Percentiles rank a stretch among this genome's conserved stretches.
Conservation (phyloP, 2,113 vertebrate species). For the Balaenoptera acutorostrata region DNA sequence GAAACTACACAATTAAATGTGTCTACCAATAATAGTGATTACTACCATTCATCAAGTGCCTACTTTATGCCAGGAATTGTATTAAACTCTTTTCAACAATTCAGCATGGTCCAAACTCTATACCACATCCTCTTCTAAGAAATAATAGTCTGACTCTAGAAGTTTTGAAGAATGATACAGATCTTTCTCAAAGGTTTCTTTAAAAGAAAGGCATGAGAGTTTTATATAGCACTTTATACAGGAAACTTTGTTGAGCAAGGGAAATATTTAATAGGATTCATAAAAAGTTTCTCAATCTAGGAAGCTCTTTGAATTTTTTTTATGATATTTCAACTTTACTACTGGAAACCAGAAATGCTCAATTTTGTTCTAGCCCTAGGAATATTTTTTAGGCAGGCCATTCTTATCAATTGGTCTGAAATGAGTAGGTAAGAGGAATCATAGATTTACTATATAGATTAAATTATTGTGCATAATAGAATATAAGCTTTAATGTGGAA, state of each 20-base stretch:
- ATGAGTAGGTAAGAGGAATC: background rate
- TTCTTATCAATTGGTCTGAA: background rate
- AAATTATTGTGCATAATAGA: background rate
- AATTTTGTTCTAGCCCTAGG: background rate
- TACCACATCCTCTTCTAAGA: background rate
- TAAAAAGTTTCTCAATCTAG: background rate
- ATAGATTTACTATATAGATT: background rate
- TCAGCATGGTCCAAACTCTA: background rate
- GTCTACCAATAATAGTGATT: background rate
- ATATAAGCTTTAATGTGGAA: background rate
- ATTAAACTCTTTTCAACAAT: background rate
- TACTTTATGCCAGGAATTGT: background rate
- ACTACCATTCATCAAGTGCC: background rate
- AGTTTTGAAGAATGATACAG: background rate
- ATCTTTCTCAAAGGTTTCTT: background rate
- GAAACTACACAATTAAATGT: background rate
- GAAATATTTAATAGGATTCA: too few relatives aligned
- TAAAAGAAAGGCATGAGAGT: background rate
- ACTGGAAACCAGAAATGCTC: background rate
- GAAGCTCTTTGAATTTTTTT: background rate
- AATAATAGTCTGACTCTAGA: background rate
- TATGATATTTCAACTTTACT: background rate
- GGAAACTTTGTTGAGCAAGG: background rate
- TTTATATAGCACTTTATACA: background rate
- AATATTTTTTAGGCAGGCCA: background rate